phyloP scores from a whole-genome alignment of 92 coral and sea anemone species.

The Micromussa lordhowensis region DNA sequence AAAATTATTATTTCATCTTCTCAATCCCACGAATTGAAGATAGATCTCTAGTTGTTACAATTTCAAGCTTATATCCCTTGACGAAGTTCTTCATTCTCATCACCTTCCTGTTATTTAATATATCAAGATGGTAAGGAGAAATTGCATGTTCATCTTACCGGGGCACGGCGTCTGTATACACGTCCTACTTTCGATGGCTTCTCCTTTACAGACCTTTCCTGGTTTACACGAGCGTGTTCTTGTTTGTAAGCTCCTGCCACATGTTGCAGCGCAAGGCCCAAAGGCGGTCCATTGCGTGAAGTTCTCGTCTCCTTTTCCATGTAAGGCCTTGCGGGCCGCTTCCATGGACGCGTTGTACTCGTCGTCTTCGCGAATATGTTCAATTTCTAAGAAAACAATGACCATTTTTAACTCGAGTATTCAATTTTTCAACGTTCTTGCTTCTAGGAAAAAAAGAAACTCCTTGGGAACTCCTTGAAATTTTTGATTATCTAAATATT shows the following conservation, averaged over 20 bases:
- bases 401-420: neutral
- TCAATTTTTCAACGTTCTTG: neutral
- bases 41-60: too few relatives aligned
- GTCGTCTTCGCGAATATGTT: constrained; percentile 60
- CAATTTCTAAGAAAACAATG: constrained; percentile 40
- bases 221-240: constrained; percentile 85
- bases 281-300: constrained; percentile 85
- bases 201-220: constrained; percentile 79
- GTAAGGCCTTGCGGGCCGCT: constrained; percentile 20
- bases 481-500: too few relatives aligned
- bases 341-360: constrained; percentile 36
- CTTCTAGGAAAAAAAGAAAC: neutral
- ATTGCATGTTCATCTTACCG: constrained; percentile 47
- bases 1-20: too few relatives aligned
- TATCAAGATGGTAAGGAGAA: too few relatives aligned
- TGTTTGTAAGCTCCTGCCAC: constrained; percentile 84
- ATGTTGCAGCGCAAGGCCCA: constrained; percentile 85
- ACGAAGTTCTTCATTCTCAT: too few relatives aligned
- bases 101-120: too few relatives aligned
- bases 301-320: constrained; percentile 38
- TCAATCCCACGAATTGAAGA: too few relatives aligned
- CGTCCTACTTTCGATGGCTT: constrained; percentile 77
- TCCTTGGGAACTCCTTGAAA: too few relatives aligned
- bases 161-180: constrained; percentile 87
- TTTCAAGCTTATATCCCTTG: too few relatives aligned